phyloP scores from a whole-genome alignment of 2,888 invertebrate species.

The Vanessa cardui region DNA sequence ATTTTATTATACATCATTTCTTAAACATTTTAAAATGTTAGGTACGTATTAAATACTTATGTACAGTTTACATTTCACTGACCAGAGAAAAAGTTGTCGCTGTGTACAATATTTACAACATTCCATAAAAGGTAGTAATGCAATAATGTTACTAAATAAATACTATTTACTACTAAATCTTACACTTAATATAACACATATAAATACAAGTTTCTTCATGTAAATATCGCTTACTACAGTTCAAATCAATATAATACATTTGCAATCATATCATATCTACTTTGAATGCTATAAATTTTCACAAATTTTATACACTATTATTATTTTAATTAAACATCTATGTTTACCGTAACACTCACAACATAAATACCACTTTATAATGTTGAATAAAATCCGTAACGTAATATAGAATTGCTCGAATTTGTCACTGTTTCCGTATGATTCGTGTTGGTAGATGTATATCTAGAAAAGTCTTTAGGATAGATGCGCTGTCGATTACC shows the following conservation, averaged over 20 bases:
- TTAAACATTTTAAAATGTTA: background rate
- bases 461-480: conserved; percentile 51
- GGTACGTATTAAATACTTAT: conserved; percentile 4
- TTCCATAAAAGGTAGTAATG: background rate
- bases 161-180: background rate
- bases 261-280: too few species aligned
- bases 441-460: conserved; percentile 55
- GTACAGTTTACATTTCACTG: background rate
- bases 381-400: conserved; percentile 35
- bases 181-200: background rate
- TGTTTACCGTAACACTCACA: background rate
- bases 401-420: conserved; percentile 34
- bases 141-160: conserved; percentile 1
- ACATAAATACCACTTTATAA: conserved; percentile 24
- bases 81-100: background rate
- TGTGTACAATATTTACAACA: conserved; percentile 1
- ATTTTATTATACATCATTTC: background rate
- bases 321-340: background rate
- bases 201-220: background rate
- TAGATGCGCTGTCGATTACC: conserved; percentile 50
- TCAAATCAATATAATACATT: background rate
- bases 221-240: background rate
- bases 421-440: conserved; percentile 48
- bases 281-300: too few species aligned
- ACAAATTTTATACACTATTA: background rate